Base-by-base conservation (phyloP, 2,888 invertebrate species). In the Lamproptera curius region DNA sequence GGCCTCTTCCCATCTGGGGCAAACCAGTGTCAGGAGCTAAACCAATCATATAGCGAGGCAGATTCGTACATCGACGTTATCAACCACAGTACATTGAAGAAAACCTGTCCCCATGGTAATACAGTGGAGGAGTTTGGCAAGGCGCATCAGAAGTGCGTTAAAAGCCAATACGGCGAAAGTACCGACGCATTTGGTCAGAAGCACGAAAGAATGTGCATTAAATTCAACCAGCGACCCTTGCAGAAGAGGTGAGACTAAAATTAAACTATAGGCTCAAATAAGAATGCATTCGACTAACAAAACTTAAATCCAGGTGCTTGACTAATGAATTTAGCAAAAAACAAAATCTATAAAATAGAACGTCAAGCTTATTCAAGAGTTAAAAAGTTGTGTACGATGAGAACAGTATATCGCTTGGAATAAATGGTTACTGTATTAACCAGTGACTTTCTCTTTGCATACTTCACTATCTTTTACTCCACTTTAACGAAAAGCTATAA, bases 171-270 rank as follows among this genome's bases (percentile, higher is more conserved):
- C 41, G 70, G 63, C 9, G 75, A 79, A 10, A 54, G 63, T 6
- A 59, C 71, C 3, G 81, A 79, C 8, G 63, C 63, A 11, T 76
- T 70, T 47, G 75, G 66, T 45, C 79, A 83, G 52, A 88, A 89
- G 46, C 89, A 89, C 49, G 89, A 89, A 55, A 73, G 83, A 44
- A 76, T 84, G 67, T 89, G 89, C 56, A 79, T 89, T 42, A 82
- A 89, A 53, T 89, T 83, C 53, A 89, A 89, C 55, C 88, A 89
- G 52, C 74, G 88, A 43, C 82, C 88, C 1, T 60, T 82, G 54
- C 79, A 83, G 51, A 88, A 87, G 56, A 84, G 86, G 86, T 87
- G 65, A 70, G 62, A 44, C 2, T 31, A 43, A 40, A n/a, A n/a
- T n/a, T n/a, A n/a, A n/a, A n/a, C n/a, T n/a, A n/a, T n/a, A n/a